Conservation (phyloP, 2,888 invertebrate species). For the Andrena haemorrhoa region DNA sequence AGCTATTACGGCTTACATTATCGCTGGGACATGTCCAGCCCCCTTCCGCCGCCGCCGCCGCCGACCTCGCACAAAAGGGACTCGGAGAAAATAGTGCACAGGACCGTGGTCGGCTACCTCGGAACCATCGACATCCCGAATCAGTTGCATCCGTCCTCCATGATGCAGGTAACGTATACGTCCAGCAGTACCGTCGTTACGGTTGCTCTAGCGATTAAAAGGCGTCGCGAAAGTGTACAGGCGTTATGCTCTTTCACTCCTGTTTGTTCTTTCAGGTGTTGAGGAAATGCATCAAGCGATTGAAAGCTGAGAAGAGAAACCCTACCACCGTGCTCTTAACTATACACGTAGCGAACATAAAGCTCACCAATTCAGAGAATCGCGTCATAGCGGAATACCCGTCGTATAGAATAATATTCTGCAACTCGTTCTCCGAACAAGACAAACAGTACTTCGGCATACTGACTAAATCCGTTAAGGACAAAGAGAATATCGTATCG, state of each 20-base stretch:
- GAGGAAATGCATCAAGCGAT: conserved; percentile 94
- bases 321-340: conserved; percentile 94
- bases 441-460: conserved; percentile 97
- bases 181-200: background rate
- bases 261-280: conserved; percentile 87
- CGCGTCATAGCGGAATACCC: conserved; percentile 94
- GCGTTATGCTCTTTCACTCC: background rate
- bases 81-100: conserved; percentile 88
- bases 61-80: conserved; percentile 80
- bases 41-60: conserved; percentile 84
- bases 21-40: conserved; percentile 84
- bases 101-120: conserved; percentile 96
- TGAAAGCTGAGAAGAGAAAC: conserved; percentile 95
- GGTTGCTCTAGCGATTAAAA: background rate
- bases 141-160: conserved; percentile 90
- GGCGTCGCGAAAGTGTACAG: background rate
- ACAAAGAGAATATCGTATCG: conserved; percentile 87
- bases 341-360: conserved; percentile 92
- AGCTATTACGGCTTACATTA: conserved; percentile 78
- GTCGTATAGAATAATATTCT: conserved; percentile 93
- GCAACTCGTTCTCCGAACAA: conserved; percentile 95
- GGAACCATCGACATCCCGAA: conserved; percentile 98
- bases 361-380: conserved; percentile 92
- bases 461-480: conserved; percentile 91
- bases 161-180: conserved; percentile 86